A percentile compares a stretch with the other conserved stretches of the same genome.
phyloP scores from a whole-genome alignment of 1,140 invertebrate species.

The Planococcus citri region DNA sequence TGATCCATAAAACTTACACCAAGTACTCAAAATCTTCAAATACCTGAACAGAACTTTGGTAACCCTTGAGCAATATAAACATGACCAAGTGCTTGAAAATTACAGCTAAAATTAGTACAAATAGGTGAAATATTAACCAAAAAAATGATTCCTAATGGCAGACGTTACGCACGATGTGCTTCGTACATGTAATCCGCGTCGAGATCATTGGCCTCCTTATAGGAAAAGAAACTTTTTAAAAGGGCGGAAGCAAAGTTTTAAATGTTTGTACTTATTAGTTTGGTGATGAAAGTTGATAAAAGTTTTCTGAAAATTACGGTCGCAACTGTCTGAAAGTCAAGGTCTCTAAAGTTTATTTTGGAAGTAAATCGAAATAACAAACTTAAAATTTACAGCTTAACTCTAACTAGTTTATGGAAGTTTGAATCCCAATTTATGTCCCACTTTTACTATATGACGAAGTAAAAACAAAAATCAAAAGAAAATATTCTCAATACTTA shows the following conservation, averaged over 20 bases:
- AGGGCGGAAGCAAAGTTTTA: slow-evolving; percentile 20
- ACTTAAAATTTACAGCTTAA: slow-evolving; percentile 19
- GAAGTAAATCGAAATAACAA: slow-evolving; percentile 19
- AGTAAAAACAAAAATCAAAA: neutral
- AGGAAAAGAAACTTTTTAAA: slow-evolving; percentile 18
- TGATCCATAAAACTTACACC: too few relatives aligned
- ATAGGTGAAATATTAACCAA: neutral
- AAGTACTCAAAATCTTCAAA: too few relatives aligned
- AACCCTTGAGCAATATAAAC: too few relatives aligned
- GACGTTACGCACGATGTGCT: neutral
- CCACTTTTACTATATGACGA: slow-evolving; percentile 9
- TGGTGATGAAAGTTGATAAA: slow-evolving; percentile 20
- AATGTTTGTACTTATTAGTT: slow-evolving; percentile 20
- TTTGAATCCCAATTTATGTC: slow-evolving; percentile 13
- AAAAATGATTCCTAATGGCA: neutral
- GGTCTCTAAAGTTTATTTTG: slow-evolving; percentile 18
- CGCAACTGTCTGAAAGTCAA: slow-evolving; percentile 19
- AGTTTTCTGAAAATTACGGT: slow-evolving; percentile 19
- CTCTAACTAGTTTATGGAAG: slow-evolving; percentile 18
- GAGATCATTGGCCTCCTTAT: slow-evolving; percentile 12
- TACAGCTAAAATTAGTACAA: neutral
- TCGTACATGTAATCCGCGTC: slow-evolving; percentile 4
- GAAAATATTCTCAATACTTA: neutral
- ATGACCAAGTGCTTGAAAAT: too few relatives aligned
- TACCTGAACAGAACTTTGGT: too few relatives aligned